Percentiles rank a stretch among this genome's conserved stretches.
Evolutionary conservation across 1,140 invertebrate genomes (phyloP).

Genomic region (Drosophila sechellia): DNA sequence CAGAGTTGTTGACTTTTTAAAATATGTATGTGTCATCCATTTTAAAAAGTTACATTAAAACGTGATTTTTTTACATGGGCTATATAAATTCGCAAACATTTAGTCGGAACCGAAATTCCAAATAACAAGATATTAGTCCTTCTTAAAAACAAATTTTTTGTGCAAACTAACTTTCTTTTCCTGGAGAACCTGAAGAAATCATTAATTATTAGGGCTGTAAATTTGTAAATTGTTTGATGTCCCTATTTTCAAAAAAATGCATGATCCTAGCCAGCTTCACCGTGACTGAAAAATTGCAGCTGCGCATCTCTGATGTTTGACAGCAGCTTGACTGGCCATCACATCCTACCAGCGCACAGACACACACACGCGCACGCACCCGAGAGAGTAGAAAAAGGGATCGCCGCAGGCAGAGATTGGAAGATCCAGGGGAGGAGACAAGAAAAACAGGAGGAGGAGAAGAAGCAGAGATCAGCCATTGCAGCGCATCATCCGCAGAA

Average conservation of each 20-base stretch:
- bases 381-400: conserved; percentile 39
- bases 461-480: conserved; percentile 24
- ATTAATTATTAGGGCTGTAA: no score
- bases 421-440: neutral
- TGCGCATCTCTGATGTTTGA: conserved; percentile 33
- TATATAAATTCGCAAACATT: neutral
- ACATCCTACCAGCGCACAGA: conserved; percentile 38
- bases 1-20: neutral
- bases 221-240: no score
- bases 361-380: conserved; percentile 17
- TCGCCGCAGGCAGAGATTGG: conserved; percentile 35
- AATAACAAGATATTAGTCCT: neutral
- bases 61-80: neutral
- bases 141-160: neutral
- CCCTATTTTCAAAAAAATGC: no score
- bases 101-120: neutral
- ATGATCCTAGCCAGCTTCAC: neutral
- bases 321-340: conserved; percentile 33
- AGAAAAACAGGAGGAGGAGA: neutral
- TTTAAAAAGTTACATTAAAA: neutral
- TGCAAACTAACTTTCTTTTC: neutral
- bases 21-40: neutral
- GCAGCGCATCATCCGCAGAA: conserved; percentile 36
- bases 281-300: conserved; percentile 17
- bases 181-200: neutral